Percentiles rank a stretch among this genome's conserved stretches.
Conservation (phyloP, 2,888 invertebrate genomes). For the Drosophila rellima region DNA sequence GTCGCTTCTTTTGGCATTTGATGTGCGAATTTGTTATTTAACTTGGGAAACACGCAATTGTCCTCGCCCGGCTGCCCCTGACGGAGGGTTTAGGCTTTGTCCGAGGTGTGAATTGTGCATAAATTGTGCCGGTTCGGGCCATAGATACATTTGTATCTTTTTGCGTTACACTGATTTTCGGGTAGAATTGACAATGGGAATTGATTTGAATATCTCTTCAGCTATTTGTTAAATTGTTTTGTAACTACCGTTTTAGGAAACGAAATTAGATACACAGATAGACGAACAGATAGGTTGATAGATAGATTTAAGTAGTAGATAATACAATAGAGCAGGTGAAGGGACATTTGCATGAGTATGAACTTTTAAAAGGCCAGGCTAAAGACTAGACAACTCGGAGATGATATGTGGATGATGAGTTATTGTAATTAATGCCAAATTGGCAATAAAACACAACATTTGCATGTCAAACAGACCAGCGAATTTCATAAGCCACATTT, state of each 20-base stretch:
- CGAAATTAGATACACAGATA: constrained; percentile 5
- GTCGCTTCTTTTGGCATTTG: constrained; percentile 78
- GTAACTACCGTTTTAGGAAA: constrained; percentile 51
- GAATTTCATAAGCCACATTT: constrained; percentile 59
- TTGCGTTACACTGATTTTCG: constrained; percentile 47
- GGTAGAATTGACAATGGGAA: constrained; percentile 20
- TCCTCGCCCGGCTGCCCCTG: constrained; percentile 49
- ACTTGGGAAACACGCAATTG: constrained; percentile 82
- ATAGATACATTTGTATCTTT: constrained; percentile 58
- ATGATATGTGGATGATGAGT: constrained; percentile 41
- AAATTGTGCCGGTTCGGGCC: constrained; percentile 51
- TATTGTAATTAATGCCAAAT: constrained; percentile 80
- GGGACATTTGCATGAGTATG: constrained; percentile 62
- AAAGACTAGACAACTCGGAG: constrained; percentile 19
- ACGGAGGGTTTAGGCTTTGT: constrained; percentile 24
- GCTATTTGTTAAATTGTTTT: constrained; percentile 58
- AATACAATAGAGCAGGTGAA: constrained; percentile 46
- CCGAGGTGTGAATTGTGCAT: constrained; percentile 63
- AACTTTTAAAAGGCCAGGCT: constrained; percentile 53
- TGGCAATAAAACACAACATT: constrained; percentile 80
- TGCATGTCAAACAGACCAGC: constrained; percentile 72
- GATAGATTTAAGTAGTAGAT: background rate
- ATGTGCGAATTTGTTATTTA: constrained; percentile 85
- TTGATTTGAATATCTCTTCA: constrained; percentile 54
- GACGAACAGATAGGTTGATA: background rate